phyloP scores from a whole-genome alignment of 2,888 invertebrate genomes.

The Microchrysa polita region DNA sequence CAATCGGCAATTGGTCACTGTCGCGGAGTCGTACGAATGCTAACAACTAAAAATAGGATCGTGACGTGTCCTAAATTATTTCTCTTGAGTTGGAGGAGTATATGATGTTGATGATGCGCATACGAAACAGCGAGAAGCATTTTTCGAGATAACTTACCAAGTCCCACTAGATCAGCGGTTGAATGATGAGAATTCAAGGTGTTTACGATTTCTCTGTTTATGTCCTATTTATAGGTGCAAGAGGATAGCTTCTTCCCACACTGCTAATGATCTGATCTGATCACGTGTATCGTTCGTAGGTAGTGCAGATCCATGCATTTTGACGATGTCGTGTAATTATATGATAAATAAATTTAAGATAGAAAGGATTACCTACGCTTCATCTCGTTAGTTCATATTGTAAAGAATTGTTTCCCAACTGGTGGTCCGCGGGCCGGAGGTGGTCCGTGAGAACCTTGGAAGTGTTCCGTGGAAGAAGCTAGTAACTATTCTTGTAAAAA shows the following conservation, averaged over 20 bases:
- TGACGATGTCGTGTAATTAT: too few relatives aligned
- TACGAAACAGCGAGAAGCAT: neutral
- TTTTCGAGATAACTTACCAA: neutral
- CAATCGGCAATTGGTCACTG: neutral
- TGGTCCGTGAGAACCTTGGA: too few relatives aligned
- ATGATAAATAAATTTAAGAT: too few relatives aligned
- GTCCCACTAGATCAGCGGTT: neutral
- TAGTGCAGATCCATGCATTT: too few relatives aligned
- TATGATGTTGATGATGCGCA: neutral
- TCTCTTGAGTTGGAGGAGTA: neutral
- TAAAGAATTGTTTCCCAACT: too few relatives aligned
- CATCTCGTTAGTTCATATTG: too few relatives aligned
- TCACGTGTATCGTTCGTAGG: neutral
- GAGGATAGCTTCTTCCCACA: neutral
- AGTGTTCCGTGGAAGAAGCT: too few relatives aligned
- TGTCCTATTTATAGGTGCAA: constrained; percentile 27
- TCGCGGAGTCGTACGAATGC: neutral
- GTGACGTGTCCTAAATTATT: constrained; percentile 43
- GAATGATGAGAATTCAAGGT: neutral
- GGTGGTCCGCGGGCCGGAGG: too few relatives aligned
- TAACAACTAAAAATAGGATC: constrained; percentile 27
- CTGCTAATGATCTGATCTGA: neutral
- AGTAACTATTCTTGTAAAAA: too few relatives aligned
- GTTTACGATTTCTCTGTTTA: constrained; percentile 21
- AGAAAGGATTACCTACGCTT: too few relatives aligned